Base-by-base conservation (phyloP, 2,888 invertebrate species). In the Tachina fera region DNA sequence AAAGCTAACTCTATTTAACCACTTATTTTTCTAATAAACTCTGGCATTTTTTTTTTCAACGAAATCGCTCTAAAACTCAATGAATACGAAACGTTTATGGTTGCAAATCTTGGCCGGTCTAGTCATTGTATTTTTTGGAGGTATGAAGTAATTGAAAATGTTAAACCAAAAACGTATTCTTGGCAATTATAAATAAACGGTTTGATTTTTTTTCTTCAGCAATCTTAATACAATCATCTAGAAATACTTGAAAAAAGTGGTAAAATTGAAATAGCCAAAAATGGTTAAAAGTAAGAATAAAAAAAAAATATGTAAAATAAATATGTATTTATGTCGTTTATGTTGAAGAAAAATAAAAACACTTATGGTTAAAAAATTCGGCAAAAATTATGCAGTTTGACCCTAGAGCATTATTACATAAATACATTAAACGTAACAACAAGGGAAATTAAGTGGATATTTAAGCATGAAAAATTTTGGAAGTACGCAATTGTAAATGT, bases 141-240 rank as follows among this genome's bases (percentile, higher is more conserved):
- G 70, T 63, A 76, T 80, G 53, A 82, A 70, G 61, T 75, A 76
- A 82, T 75, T 81, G 75, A 70, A 76, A 76, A 76, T 63, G 51
- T 67, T 47, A 41, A 60, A 16, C 6, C 47, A 16, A 67, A 83
- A 31, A 77, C 47, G 56, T 76, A 83, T 72, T 67, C 76, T 83
- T 31, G 67, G 83, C 86, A 86, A 86, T 83, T 83, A 86, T 83
- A 80, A 76, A 79, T 83, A 86, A 86, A 83, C 75, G 83, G 19
- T 58, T 68, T 56, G 14, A 41, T 39, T 19, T 14, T 53, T 13
- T 14, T 51, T 11, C 19, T 39, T 16, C 3, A 22, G 65, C 22
- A 67, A 83, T 60, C 58, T 78, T 45, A 72, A 72, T 53, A 68
- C 78, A 83, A 77, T 72, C 60, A 49, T 53, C 43, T 78, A 60